Evolutionary conservation across 2,888 invertebrate species (phyloP), one percentile per base, ranked within the genome.

Genomic region (Brenthis daphne): DNA sequence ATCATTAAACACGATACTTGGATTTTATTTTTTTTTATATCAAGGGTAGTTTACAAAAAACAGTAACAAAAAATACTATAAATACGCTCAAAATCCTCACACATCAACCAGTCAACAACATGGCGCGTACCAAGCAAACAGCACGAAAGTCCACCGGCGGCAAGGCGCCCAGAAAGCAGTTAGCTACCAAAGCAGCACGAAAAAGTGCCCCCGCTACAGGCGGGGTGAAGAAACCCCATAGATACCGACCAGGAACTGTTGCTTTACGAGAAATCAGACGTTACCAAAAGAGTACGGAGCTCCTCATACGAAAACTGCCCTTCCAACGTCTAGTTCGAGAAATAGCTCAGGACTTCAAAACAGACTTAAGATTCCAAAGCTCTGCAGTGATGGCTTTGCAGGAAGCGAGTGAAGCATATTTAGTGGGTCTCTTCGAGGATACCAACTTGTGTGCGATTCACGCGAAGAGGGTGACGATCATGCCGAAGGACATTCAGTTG

Each of bases 401-500:
- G 76, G 94, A 94, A 74, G 94, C 94, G 0, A 92, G 94, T 77
- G 90, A 95, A 80, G 93, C 94, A 74, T 93, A 95, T 77, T 81
- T 96, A 43, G 95, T 96, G 14, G 95, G 96, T 12, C 85, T 96
- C 0, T 96, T 96, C 80, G 96, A 96, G 82, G 96, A 96, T 78
- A 96, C 96, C 37, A 96, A 96, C 82, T 86, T 96, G 77, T 96
- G 96, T 83, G 96, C 96, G 51, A 96, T 96, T 75, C 96, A 96
- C 78, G 96, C 89, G 0, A 90, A 86, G 56, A 75, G 90, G 2
- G 89, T 91, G 0, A 91, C 90, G 0, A 89, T 90, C 0, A 90
- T 90, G 90, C 90, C 90, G 0, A 69, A 73, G 58, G 68, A 73
- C 64, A 72, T 69, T 0, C 90, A 90, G 73, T 65, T 90, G 16